Evolutionary conservation across 2,113 vertebrate species (phyloP), one percentile per base, ranked within the genome.

Genomic region (Eidolon helvum): DNA sequence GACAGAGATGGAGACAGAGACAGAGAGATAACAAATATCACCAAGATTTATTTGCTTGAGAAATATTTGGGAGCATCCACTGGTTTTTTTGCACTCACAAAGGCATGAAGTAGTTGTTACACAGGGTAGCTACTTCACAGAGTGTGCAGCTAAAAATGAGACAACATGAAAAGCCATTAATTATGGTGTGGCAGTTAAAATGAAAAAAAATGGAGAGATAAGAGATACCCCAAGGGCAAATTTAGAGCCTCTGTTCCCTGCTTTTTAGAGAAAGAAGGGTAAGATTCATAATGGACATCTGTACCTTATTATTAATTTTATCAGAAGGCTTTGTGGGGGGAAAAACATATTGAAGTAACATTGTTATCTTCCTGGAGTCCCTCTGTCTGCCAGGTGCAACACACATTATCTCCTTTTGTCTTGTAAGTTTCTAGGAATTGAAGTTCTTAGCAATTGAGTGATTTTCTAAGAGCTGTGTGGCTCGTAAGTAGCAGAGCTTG

Each of bases 291-390:
- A 40, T 33, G 61, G 30, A 82, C 72, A 74, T 71, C 65, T 61
- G 75, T 59, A 71, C n/a, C 40, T 90, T 65, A 57, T 45, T 88
- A 35, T 35, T 87, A 69, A 26, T 87, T 85, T 80, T 78, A 74
- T 74, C 50, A 61, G 79, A 65, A 75, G 75, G 24, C 65, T 90
- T 92, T 84, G 28, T 45, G 50, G 35, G 1, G 0, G 0, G 45
- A 48, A 77, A 53, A 26, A 16, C 43, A 79, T 45, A 43, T 30
- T 10, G 66, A 59, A 57, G 30, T 33, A 35, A 35, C 65, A n/a
- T 3, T 18, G 6, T 11, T 80, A 21, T n/a, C 61, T 59, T 82
- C 91, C 57, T 24, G 28, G 72, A 65, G 45, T 15, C 33, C 4
- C 10, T 43, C 0, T 7, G 0, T 24, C 12, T n/a, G 45, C 53